Evolutionary conservation across 2,797 vertebrate genomes (phyloP).

Genomic region (Columba guinea): DNA sequence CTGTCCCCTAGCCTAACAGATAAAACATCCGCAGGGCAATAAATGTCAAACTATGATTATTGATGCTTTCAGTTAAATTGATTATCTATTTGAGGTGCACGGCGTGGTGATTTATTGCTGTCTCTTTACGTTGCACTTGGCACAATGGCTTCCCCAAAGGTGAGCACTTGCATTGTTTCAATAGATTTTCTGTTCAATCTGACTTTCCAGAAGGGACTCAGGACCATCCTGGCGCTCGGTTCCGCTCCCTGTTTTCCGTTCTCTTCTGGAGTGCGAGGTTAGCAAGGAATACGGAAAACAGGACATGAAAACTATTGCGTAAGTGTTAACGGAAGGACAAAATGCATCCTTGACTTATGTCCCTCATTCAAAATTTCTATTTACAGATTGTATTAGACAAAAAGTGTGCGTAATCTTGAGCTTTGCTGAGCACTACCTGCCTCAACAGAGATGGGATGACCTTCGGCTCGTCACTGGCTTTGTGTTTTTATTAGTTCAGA

Average conservation of each 20-base stretch:
- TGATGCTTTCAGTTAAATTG: constrained; percentile 94
- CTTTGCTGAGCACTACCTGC: background rate
- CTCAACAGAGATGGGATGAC: constrained; percentile 54
- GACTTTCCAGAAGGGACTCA: constrained; percentile 39
- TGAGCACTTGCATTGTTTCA: constrained; percentile 49
- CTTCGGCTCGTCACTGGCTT: constrained; percentile 60
- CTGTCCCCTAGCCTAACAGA: constrained; percentile 90
- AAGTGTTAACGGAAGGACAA: background rate
- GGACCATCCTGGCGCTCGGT: background rate
- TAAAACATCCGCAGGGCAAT: constrained; percentile 91
- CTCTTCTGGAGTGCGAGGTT: background rate
- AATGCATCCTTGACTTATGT: background rate
- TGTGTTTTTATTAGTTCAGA: constrained; percentile 67
- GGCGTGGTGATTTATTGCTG: constrained; percentile 78
- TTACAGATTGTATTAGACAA: background rate
- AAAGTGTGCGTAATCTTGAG: background rate
- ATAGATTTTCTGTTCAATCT: constrained; percentile 68
- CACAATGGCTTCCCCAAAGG: constrained; percentile 72
- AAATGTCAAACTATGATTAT: constrained; percentile 93
- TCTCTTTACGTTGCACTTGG: constrained; percentile 74
- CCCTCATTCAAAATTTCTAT: background rate
- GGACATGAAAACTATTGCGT: background rate
- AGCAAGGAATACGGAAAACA: background rate
- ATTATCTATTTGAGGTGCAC: constrained; percentile 86
- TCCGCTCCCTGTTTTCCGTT: background rate